These are phyloP conservation scores for Fistularia tabacaria DNA, from an alignment of 2,797 vertebrate species.

Conservation along the genomic window DNA sequence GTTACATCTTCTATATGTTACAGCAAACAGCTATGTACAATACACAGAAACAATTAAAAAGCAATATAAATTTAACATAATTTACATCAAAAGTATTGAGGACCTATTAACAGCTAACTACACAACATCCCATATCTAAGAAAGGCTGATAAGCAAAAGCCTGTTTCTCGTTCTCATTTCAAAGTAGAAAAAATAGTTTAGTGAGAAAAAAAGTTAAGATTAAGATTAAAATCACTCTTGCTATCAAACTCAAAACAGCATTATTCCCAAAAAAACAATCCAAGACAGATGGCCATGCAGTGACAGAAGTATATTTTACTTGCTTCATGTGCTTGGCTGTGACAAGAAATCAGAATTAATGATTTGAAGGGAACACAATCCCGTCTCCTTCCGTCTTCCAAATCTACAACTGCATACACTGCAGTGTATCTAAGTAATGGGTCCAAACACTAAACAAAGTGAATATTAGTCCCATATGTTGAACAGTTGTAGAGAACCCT, in stretches of 20 bases:
- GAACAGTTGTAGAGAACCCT: constrained; percentile 8
- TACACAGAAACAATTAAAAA: constrained; percentile 43
- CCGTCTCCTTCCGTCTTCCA: constrained; percentile 18
- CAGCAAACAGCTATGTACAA: constrained; percentile 69
- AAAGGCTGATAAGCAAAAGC: constrained; percentile 7
- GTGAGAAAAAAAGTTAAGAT: constrained; percentile 31
- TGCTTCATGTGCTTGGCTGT: constrained; percentile 28
- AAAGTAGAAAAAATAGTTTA: constrained; percentile 23
- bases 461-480: constrained; percentile 59
- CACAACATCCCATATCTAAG: constrained; percentile 15
- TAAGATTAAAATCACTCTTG: constrained; percentile 6
- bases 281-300: constrained; percentile 22
- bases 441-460: constrained; percentile 34
- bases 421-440: constrained; percentile 22
- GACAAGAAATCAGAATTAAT: constrained; percentile 29
- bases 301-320: too few species aligned
- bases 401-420: constrained; percentile 2
- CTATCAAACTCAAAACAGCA: neutral
- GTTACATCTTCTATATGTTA: constrained; percentile 48
- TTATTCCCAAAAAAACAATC: constrained; percentile 24
- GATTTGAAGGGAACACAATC: constrained; percentile 23
- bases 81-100: constrained; percentile 61
- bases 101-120: constrained; percentile 32
- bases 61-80: constrained; percentile 60
- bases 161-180: constrained; percentile 21